Percentiles rank a stretch among this genome's conserved stretches.
Evolutionary conservation across 2,797 vertebrate species (phyloP).

Genomic region (Clarias platycephalus): DNA sequence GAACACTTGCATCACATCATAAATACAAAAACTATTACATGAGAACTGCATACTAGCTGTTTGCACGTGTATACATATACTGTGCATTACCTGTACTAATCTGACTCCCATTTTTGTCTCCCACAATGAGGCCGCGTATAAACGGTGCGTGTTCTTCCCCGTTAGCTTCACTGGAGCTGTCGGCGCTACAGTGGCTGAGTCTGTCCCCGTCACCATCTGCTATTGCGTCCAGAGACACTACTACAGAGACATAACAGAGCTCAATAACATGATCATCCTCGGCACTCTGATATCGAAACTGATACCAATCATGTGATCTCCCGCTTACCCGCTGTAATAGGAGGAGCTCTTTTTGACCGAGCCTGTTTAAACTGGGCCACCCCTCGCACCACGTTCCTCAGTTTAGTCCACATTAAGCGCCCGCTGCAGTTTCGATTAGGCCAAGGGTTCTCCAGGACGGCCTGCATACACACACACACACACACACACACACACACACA

Average conservation of each 20-base stretch:
- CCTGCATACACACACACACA: constrained; percentile 68
- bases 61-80: background rate
- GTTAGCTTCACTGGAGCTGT: constrained; percentile 86
- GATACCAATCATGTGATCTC: background rate
- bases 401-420: constrained; percentile 93
- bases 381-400: constrained; percentile 87
- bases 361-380: constrained; percentile 88
- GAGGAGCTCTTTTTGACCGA: constrained; percentile 60
- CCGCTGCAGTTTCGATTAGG: constrained; percentile 91
- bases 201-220: constrained; percentile 80
- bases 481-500: constrained; percentile 9
- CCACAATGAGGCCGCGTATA: constrained; percentile 75
- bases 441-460: constrained; percentile 93
- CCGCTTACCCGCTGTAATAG: constrained; percentile 76
- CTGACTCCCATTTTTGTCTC: constrained; percentile 79
- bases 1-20: background rate
- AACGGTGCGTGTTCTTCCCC: constrained; percentile 81
- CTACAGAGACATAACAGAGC: constrained; percentile 48
- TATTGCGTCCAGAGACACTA: constrained; percentile 50
- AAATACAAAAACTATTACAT: background rate
- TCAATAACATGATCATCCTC: constrained; percentile 3
- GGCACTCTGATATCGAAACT: background rate
- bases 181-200: constrained; percentile 85
- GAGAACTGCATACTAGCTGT: background rate
- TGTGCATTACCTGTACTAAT: constrained; percentile 81